phyloP scores from a whole-genome alignment of 2,888 invertebrate genomes.

The Bhutanitis thaidina region DNA sequence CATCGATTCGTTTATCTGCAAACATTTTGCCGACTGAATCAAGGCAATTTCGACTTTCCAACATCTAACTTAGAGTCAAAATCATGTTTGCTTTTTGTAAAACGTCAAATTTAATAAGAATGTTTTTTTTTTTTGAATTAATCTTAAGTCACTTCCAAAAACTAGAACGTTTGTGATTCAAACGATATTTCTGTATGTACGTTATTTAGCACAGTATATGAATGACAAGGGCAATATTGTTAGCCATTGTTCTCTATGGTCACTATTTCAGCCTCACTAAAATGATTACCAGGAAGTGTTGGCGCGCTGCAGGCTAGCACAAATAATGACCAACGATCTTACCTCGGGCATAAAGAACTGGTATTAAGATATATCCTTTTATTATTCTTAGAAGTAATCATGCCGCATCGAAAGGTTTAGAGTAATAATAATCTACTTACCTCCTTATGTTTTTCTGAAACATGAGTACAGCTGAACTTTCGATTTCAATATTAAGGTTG shows the following conservation, averaged over 20 bases:
- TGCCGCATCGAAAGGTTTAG: neutral
- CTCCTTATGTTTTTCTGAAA: constrained; percentile 33
- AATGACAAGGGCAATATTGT: neutral
- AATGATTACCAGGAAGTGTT: constrained; percentile 18
- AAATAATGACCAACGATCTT: constrained; percentile 12
- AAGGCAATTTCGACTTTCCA: neutral
- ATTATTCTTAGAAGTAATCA: constrained; percentile 17
- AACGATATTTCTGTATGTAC: no score
- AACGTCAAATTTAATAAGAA: no score
- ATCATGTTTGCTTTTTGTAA: no score
- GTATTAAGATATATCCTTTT: constrained; percentile 13
- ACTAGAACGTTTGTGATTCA: no score
- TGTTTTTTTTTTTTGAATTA: no score
- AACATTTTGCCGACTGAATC: constrained; percentile 27
- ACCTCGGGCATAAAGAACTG: constrained; percentile 2
- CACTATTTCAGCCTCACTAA: constrained; percentile 6
- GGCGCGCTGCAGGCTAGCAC: neutral
- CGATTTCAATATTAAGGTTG: constrained; percentile 20
- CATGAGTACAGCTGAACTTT: constrained; percentile 27
- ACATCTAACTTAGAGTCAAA: neutral
- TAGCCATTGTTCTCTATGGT: constrained; percentile 3
- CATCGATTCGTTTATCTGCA: constrained; percentile 71
- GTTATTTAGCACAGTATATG: neutral
- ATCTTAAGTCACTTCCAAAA: no score
- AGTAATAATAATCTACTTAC: constrained; percentile 25